Evolutionary conservation across 2,113 vertebrate species (phyloP).

Genomic region (Aix galericulata): DNA sequence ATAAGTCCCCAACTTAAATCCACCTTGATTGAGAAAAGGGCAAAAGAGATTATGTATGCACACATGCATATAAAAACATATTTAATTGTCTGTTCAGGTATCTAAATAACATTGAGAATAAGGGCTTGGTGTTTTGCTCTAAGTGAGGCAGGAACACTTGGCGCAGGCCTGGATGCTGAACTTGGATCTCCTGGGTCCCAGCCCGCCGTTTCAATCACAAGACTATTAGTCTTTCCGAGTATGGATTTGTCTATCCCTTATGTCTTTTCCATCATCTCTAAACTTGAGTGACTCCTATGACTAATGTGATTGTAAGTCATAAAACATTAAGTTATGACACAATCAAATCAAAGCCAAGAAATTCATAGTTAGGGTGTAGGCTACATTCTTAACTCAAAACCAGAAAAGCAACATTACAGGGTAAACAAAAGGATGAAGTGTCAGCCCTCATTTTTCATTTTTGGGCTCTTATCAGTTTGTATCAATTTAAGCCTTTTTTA

Average conservation of each 20-base stretch:
- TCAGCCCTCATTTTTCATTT: constrained; percentile 70
- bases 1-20: constrained; percentile 31
- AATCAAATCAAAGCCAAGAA: constrained; percentile 70
- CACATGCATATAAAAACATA: background rate
- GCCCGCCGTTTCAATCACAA: background rate
- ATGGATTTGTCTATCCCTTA: constrained; percentile 57
- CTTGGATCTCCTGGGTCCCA: constrained; percentile 10
- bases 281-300: constrained; percentile 72
- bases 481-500: constrained; percentile 63
- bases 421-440: constrained; percentile 66
- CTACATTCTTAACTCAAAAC: constrained; percentile 72
- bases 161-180: background rate
- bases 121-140: background rate
- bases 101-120: background rate
- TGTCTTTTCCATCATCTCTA: constrained; percentile 69
- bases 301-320: constrained; percentile 72
- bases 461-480: constrained; percentile 69
- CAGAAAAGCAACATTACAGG: constrained; percentile 70
- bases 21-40: constrained; percentile 17
- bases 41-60: constrained; percentile 17
- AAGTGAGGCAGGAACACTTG: background rate
- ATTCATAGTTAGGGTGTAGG: constrained; percentile 74
- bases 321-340: constrained; percentile 73
- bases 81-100: constrained; percentile 5
- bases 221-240: background rate